These are phyloP conservation scores for Tetragonula carbonaria DNA, from an alignment of 2,888 invertebrate genomes.

Conservation along the genomic window DNA sequence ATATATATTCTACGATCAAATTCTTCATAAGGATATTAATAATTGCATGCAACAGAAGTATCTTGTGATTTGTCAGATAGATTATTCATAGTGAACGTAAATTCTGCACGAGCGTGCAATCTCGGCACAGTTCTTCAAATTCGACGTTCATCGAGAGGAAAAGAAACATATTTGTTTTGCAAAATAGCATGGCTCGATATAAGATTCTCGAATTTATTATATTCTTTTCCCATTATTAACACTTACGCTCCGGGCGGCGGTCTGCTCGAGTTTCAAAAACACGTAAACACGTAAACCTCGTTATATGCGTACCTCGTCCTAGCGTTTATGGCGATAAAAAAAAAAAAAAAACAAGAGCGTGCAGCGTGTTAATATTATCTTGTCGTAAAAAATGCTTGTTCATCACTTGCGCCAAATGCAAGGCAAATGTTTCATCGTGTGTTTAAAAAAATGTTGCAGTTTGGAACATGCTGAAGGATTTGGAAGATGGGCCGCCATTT, in stretches of 20 bases:
- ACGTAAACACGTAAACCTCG: no score
- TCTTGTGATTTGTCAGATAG: background rate
- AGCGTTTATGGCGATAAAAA: no score
- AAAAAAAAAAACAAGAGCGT: no score
- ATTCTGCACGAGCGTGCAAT: background rate
- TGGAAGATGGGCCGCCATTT: slow-evolving; percentile 77
- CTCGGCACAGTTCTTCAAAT: background rate
- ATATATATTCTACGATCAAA: background rate
- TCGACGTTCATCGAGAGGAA: background rate
- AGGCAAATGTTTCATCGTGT: slow-evolving; percentile 31
- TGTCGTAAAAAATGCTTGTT: slow-evolving; percentile 45
- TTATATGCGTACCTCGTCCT: no score
- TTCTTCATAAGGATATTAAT: background rate
- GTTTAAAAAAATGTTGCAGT: slow-evolving; percentile 65
- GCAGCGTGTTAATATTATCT: slow-evolving; percentile 26
- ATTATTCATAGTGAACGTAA: background rate
- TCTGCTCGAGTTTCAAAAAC: no score
- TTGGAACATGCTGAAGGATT: slow-evolving; percentile 69
- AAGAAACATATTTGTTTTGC: background rate
- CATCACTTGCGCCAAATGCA: slow-evolving; percentile 22
- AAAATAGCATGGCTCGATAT: slow-evolving; percentile 53
- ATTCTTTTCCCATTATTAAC: background rate
- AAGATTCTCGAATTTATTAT: slow-evolving; percentile 1
- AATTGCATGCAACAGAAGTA: background rate
- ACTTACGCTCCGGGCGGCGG: no score